phyloP scores from a whole-genome alignment of 1,140 invertebrate genomes.

The Drosophila santomea region DNA sequence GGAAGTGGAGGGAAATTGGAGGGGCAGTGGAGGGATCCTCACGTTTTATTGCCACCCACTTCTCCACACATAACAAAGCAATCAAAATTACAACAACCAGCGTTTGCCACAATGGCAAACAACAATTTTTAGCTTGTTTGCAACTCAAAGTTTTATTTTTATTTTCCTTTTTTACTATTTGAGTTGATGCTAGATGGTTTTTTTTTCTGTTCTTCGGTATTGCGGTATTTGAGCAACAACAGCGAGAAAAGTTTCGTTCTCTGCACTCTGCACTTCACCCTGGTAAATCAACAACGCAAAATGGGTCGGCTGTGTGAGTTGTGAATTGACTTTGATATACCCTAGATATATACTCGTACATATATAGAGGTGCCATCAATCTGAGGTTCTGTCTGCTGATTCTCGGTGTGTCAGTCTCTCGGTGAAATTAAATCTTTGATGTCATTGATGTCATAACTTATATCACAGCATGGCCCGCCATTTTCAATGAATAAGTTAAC shows the following conservation, averaged over 20 bases:
- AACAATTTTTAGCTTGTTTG: slow-evolving; percentile 72
- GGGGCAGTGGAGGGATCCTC: slow-evolving; percentile 8
- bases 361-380: slow-evolving; percentile 1
- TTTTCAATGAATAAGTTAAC: slow-evolving; percentile 55
- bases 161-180: slow-evolving; percentile 41
- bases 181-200: slow-evolving; percentile 1
- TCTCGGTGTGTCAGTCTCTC: not conserved
- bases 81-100: slow-evolving; percentile 72
- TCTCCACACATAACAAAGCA: slow-evolving; percentile 65
- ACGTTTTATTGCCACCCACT: slow-evolving; percentile 52
- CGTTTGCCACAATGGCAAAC: slow-evolving; percentile 62
- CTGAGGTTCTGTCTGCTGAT: not conserved
- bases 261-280: slow-evolving; percentile 47
- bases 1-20: too few species aligned
- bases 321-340: slow-evolving; percentile 35
- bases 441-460: slow-evolving; percentile 10
- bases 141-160: slow-evolving; percentile 71
- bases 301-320: slow-evolving; percentile 1
- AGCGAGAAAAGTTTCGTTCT: slow-evolving; percentile 63
- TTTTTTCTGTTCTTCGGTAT: slow-evolving; percentile 24
- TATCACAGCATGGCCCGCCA: not conserved
- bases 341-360: not conserved
- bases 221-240: slow-evolving; percentile 48
- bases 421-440: slow-evolving; percentile 4
- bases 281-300: slow-evolving; percentile 65